Conservation (phyloP, 2,797 vertebrate species). For the Thunnus albacares region DNA sequence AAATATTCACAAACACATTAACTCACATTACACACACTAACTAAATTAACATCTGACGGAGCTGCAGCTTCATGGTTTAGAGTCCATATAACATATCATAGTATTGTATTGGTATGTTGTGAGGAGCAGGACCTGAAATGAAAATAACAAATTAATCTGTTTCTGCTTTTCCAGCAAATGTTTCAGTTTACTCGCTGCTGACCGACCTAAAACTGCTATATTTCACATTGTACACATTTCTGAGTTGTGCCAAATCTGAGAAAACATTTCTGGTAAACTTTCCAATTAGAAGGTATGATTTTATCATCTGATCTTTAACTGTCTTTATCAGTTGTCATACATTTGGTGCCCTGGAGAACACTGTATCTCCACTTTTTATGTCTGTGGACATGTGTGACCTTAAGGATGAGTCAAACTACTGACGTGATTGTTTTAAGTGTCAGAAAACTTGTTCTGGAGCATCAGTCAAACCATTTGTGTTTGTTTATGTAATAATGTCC, state of each 20-base stretch:
- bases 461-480: background rate
- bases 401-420: too few species aligned
- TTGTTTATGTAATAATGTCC: background rate
- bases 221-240: slow-evolving; percentile 16
- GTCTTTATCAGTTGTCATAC: background rate
- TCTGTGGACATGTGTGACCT: background rate
- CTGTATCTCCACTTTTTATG: background rate
- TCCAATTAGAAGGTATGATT: background rate
- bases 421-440: background rate
- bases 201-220: slow-evolving; percentile 5
- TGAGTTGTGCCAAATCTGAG: background rate
- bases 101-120: background rate
- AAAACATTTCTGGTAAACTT: background rate
- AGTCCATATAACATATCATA: background rate
- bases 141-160: too few species aligned
- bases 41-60: too few species aligned
- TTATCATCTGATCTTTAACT: slow-evolving; percentile 9
- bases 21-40: too few species aligned
- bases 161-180: background rate
- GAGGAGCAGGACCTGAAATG: too few species aligned
- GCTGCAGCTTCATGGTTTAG: too few species aligned
- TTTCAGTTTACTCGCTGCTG: slow-evolving; percentile 2
- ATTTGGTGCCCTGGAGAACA: background rate
- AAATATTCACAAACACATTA: too few species aligned
- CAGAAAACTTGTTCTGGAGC: slow-evolving; percentile 3